Evolutionary conservation across 2,888 invertebrate species (phyloP).

Genomic region (Cataglyphis cursor): DNA sequence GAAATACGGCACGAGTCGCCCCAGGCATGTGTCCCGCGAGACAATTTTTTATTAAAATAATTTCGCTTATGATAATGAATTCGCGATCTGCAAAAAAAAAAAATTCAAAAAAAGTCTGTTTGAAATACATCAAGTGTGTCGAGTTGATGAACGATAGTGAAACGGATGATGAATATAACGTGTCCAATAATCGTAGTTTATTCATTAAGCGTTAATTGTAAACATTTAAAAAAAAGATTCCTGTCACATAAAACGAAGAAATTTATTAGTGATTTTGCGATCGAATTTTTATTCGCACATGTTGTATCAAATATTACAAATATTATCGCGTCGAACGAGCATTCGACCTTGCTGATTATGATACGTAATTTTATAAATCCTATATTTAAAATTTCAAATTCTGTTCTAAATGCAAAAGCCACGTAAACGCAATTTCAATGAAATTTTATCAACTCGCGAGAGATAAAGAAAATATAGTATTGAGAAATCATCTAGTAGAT

Average conservation of each 20-base stretch:
- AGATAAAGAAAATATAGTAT: slow-evolving; percentile 2
- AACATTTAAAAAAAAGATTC: neutral
- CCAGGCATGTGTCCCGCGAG: neutral
- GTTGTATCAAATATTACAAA: slow-evolving; percentile 12
- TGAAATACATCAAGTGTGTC: neutral
- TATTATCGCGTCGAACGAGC: neutral
- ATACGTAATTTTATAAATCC: neutral
- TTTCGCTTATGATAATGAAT: slow-evolving; percentile 13
- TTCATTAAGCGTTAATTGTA: neutral
- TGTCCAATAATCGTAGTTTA: neutral
- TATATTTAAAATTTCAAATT: neutral
- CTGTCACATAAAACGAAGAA: neutral
- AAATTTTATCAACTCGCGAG: neutral
- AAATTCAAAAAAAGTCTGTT: neutral
- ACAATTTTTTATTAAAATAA: slow-evolving; percentile 2
- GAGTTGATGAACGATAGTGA: neutral
- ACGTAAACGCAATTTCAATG: neutral
- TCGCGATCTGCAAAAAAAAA: neutral
- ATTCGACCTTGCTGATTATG: neutral
- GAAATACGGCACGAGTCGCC: neutral
- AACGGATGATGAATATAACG: neutral
- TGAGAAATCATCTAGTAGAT: neutral
- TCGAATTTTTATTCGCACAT: neutral
- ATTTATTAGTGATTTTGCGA: neutral
- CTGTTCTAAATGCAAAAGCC: neutral